phyloP scores from a whole-genome alignment of 1,140 invertebrate genomes.

The Chymomyza costata region DNA sequence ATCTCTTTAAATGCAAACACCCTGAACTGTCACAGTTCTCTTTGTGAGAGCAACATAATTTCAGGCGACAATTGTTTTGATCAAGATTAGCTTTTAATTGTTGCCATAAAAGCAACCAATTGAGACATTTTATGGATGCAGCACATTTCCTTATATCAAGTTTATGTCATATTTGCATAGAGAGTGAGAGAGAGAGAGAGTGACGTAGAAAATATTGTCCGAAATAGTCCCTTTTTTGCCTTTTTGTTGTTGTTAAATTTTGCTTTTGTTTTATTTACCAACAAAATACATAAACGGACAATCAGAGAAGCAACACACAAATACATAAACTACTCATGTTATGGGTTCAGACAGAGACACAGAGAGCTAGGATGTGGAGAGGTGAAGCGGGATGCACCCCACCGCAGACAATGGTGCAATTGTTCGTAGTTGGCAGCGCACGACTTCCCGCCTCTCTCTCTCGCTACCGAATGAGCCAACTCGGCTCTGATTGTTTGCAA shows the following conservation, averaged over 20 bases:
- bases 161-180: conserved; percentile 31
- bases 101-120: too few relatives aligned
- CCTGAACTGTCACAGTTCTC: too few relatives aligned
- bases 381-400: conserved; percentile 17
- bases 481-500: conserved; percentile 68
- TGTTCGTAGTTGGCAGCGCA: conserved; percentile 42
- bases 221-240: too few relatives aligned
- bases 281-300: conserved; percentile 18
- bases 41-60: too few relatives aligned
- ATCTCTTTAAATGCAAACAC: too few relatives aligned
- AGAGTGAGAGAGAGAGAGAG: not conserved
- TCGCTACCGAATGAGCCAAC: too few relatives aligned
- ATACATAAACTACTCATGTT: too few relatives aligned
- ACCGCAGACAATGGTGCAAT: conserved; percentile 50
- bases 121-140: too few relatives aligned
- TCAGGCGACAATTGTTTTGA: too few relatives aligned
- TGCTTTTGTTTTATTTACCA: conserved; percentile 53
- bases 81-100: too few relatives aligned
- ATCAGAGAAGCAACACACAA: conserved; percentile 1
- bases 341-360: conserved; percentile 3
- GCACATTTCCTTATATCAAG: conserved; percentile 24
- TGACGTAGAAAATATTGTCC: too few relatives aligned
- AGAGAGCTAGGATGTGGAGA: conserved; percentile 11
- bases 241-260: conserved; percentile 15
- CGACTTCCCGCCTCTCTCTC: too few relatives aligned